Evolutionary conservation across 2,797 vertebrate genomes (phyloP), one percentile per base, ranked within the genome.

Genomic region (Nyctibius grandis): DNA sequence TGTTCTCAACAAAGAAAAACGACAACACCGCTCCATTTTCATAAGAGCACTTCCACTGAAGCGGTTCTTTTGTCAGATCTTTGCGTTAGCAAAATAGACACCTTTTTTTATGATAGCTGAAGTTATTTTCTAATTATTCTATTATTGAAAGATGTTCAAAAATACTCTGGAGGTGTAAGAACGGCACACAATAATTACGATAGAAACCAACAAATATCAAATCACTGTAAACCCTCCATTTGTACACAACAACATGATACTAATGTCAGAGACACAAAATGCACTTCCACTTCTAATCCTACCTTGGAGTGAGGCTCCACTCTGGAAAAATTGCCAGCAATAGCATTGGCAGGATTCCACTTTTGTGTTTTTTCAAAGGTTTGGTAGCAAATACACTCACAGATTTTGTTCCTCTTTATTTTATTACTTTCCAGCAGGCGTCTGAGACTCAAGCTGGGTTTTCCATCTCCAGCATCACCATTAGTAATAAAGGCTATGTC

Each of bases 361-460:
- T 92, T 93, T 91, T 95, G 94, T 93, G 81, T 74, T 94, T 95
- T 95, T 80, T 74, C 85, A 68, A 78, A 94, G 90, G 38, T 91
- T 94, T 82, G 57, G n/a, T 96, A 75, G 75, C 78, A 93, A 93
- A 95, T 72, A 85, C 23, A 31, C 5, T 12, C 81, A 63, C n/a
- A 65, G 70, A 75, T 81, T 95, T 90, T 95, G 9, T 38, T 91
- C 79, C 36, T 92, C 59, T 96, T 80, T 80, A 76, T 94, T 95
- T 96, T 85, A 91, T 92, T 89, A 80, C 72, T 85, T 82, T 95
- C 60, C 95, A 92, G 86, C 86, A 74, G 88, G 84, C 45, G 77
- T 78, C 88, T 94, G 60, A 91, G 94, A 42, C n/a, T 83, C 93
- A 92, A 93, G 78, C 80, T 93, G 94, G 34, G 75, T 85, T 95